Evolutionary conservation across 1,140 invertebrate species (phyloP).

Genomic region (Uloborus diversus): DNA sequence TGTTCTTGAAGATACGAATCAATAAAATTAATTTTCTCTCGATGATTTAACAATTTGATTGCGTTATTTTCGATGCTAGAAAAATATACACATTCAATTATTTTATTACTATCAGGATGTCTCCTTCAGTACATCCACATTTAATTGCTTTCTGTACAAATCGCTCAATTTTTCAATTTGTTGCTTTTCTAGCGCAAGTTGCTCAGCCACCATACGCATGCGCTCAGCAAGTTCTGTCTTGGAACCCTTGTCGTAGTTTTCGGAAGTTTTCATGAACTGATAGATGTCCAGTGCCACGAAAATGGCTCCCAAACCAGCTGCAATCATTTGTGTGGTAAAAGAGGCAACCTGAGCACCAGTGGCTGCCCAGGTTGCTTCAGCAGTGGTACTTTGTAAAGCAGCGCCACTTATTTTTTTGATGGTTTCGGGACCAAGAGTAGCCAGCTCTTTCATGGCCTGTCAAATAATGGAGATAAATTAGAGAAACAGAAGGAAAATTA

Average conservation of each 20-base stretch:
- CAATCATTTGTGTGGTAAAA: constrained; percentile 14
- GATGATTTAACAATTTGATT: too few relatives aligned
- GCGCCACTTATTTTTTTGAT: constrained; percentile 35
- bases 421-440: constrained; percentile 28
- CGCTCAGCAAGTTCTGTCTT: constrained; percentile 34
- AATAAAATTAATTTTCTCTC: too few relatives aligned
- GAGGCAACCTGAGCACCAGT: constrained; percentile 29
- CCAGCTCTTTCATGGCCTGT: constrained; percentile 26
- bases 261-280: constrained; percentile 16
- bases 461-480: too few relatives aligned
- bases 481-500: too few relatives aligned
- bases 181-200: constrained; percentile 10
- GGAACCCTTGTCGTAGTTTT: constrained; percentile 38
- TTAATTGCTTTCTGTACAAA: constrained; percentile 23
- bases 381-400: constrained; percentile 22
- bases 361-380: too few relatives aligned
- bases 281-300: constrained; percentile 45
- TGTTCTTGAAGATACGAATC: too few relatives aligned
- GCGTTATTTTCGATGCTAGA: too few relatives aligned
- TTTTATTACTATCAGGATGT: neutral
- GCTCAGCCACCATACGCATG: neutral
- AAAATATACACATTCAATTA: too few relatives aligned
- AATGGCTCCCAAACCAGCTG: constrained; percentile 23
- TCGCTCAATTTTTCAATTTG: constrained; percentile 25
- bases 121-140: constrained; percentile 14